Percentiles rank a stretch among this genome's conserved stretches.
These are phyloP conservation scores for Hylyphantes graminicola DNA, from an alignment of 1,140 invertebrate species.

Conservation along the genomic window DNA sequence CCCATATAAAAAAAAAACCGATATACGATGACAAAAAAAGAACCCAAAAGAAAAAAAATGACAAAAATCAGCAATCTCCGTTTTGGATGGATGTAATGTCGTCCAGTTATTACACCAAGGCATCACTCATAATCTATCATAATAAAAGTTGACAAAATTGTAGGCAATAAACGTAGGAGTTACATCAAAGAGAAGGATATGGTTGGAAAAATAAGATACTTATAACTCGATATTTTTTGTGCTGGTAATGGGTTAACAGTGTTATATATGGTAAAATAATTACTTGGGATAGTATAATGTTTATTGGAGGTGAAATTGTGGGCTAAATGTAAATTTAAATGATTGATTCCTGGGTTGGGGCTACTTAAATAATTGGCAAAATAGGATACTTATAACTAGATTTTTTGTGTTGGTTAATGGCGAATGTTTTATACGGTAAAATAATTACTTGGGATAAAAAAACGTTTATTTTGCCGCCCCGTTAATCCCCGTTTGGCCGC, in stretches of 20 bases:
- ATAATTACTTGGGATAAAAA: neutral
- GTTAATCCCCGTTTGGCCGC: too few relatives aligned
- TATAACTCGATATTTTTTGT: conserved; percentile 3
- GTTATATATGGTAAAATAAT: neutral
- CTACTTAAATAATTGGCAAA: neutral
- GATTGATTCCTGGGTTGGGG: neutral
- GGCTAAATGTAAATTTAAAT: neutral
- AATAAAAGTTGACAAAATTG: conserved; percentile 49
- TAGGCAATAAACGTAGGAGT: conserved; percentile 15
- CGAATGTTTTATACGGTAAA: neutral
- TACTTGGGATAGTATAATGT: neutral
- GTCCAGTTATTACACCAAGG: conserved; percentile 29
- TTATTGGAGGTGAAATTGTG: too few relatives aligned
- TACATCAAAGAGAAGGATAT: conserved; percentile 17
- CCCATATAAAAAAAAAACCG: neutral
- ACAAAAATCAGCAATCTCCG: conserved; percentile 20
- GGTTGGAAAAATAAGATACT: neutral
- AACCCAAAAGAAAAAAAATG: conserved; percentile 4
- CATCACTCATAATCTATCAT: conserved; percentile 51
- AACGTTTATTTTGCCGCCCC: neutral
- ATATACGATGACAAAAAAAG: neutral
- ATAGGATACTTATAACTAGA: neutral
- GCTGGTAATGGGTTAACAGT: neutral
- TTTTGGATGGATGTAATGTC: conserved; percentile 14
- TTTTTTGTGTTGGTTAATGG: neutral